Evolutionary conservation across 1,140 invertebrate species (phyloP), one percentile per base, ranked within the genome.

Genomic region (Semibalanus balanoides): DNA sequence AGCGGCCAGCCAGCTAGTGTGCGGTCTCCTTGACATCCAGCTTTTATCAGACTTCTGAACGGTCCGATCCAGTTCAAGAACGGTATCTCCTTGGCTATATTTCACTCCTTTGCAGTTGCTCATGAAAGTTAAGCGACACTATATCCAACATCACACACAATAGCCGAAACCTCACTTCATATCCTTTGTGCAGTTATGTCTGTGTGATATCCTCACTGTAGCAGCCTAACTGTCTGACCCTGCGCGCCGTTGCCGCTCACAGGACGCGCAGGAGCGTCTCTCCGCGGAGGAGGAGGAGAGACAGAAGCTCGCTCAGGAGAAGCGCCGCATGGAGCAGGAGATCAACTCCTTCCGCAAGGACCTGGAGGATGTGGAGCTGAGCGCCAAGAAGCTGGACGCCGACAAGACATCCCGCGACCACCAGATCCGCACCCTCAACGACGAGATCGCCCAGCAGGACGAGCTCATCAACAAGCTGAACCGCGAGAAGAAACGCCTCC

Each of bases 351-450:
- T 76, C 27, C 81, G 81, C 76, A 79, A 79, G 71, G 81, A 81
- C 30, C 74, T 82, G 74, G 76, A 84, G 73, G 85, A 85, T 29
- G 64, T 84, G 17, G 82, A 82, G 77, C 78, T 82, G 75, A 77
- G 77, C 27, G 80, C 84, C 40, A 78, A 81, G 28, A 82, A 87
- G 82, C 82, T 86, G 75, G 87, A 88, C 77, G 84, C 85, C 78
- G 87, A 88, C 76, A 88, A 87, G 79, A 82, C 83, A 77, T 85
- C 85, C 70, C 86, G 86, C 78, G 87, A 88, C 79, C 85, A 87
- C 80, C 86, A 88, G 79, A 88, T 88, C 80, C 83, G 84, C 76
- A 86, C 85, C 69, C 83, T 88, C 43, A 80, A 82, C 73, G 81
- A 85, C 76, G 85, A 86, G 79, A 87, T 89, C 83, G 85, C 86